Evolutionary conservation across 30 jellyfish, hydroid and myxozoan species (phyloP), one percentile per base, ranked within the genome.

Genomic region (Nemopilema nomurai): DNA sequence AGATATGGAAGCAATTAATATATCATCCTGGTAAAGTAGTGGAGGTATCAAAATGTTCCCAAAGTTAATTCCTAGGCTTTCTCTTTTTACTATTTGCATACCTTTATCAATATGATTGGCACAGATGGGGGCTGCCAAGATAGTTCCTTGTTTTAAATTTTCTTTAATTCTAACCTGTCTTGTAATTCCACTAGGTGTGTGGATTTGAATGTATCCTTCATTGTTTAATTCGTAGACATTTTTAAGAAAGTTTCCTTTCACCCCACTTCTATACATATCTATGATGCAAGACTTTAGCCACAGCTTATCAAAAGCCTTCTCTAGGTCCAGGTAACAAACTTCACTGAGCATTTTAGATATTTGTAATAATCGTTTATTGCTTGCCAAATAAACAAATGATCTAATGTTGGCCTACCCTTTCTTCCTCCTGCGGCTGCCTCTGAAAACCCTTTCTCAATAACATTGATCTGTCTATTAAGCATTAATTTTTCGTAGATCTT

Each of bases 31-130:
- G 25, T 18, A 9, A 24, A 8, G 82, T 28, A 8, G 24, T 29
- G 85, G 85, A 25, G 85, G 85, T 19, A 75, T 75, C 53, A 16
- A 30, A 28, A 75, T 75, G 26, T 75, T 52, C 26, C 85, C 74
- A 75, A 53, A 75, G 53, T 70, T 8, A 28, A 75, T 75, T 75
- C 85, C 85, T 49, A 32, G 53, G 27, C 26, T 18, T 28, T 75
- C 33, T 27, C 27, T 75, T 75, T 18, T 51, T 75, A 75, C 26
- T 49, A 49, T 23, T 20, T 75, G 85, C 72, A 53, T 49, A 18
- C 85, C 85, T 27, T 73, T 73, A 73, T 73, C 83, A 41, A 73
- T 73, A 27, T 73, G 83, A n/a, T 73, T 73, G 28, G 74, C 85
- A 75, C 74, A 75, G 53, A 75, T 75, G 23, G 74, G 74, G 52